These are phyloP conservation scores for Chrysolina haemoptera DNA, from an alignment of 2,888 invertebrate species.

Conservation along the genomic window DNA sequence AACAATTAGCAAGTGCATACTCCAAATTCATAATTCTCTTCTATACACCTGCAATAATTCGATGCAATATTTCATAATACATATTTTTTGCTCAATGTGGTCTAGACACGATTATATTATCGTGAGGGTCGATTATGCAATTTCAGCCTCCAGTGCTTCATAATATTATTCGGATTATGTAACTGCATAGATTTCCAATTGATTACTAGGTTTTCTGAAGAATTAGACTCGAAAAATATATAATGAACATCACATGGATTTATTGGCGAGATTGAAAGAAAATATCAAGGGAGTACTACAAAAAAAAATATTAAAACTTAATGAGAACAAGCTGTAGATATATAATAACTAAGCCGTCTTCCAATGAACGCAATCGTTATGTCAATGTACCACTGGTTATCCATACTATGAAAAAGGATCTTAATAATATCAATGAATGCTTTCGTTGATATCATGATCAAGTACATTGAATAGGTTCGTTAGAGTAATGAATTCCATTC, in stretches of 20 bases:
- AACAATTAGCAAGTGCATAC: background rate
- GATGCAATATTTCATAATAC: constrained; percentile 12
- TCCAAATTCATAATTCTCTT: background rate
- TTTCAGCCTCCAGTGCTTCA: background rate
- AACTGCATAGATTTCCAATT: background rate
- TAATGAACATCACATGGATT: background rate
- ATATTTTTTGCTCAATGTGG: background rate
- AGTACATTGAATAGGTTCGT: too few relatives aligned
- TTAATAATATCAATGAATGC: too few relatives aligned
- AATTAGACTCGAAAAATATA: background rate
- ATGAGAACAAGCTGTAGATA: too few relatives aligned
- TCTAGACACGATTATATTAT: constrained; percentile 14
- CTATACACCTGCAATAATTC: background rate
- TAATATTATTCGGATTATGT: background rate
- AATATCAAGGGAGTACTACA: too few relatives aligned
- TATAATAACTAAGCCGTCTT: too few relatives aligned
- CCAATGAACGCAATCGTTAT: too few relatives aligned
- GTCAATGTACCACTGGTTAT: too few relatives aligned
- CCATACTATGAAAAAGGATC: too few relatives aligned
- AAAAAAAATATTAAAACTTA: too few relatives aligned
- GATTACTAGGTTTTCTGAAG: background rate
- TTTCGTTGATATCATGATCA: too few relatives aligned
- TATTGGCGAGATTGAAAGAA: too few relatives aligned
- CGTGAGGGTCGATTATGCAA: background rate
- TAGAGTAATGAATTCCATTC: too few relatives aligned